phyloP scores from a whole-genome alignment of 2,113 vertebrate genomes.

The Zapornia atra region DNA sequence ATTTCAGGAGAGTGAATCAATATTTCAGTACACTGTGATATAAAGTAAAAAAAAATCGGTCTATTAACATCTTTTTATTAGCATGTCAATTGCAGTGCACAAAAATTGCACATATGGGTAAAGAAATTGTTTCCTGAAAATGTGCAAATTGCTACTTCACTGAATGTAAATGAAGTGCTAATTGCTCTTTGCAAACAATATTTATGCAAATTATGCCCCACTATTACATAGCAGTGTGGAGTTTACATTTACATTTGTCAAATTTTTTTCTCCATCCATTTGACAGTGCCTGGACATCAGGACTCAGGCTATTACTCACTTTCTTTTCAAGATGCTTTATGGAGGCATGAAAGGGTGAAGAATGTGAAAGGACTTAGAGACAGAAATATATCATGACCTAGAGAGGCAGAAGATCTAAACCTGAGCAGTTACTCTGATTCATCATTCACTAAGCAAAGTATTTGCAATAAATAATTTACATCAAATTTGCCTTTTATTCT shows the following conservation, averaged over 20 bases:
- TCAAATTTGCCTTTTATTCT: not conserved
- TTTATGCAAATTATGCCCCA: slow-evolving; percentile 74
- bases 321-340: slow-evolving; percentile 29
- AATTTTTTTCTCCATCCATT: slow-evolving; percentile 1
- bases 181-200: slow-evolving; percentile 78
- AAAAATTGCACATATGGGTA: slow-evolving; percentile 59
- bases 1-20: slow-evolving; percentile 61
- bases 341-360: not conserved
- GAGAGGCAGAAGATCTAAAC: slow-evolving; percentile 24
- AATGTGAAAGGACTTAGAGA: slow-evolving; percentile 22
- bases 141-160: slow-evolving; percentile 69
- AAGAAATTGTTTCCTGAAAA: slow-evolving; percentile 63
- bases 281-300: slow-evolving; percentile 42
- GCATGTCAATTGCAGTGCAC: slow-evolving; percentile 20
- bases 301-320: slow-evolving; percentile 13
- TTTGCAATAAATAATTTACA: slow-evolving; percentile 8
- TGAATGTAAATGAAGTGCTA: slow-evolving; percentile 75
- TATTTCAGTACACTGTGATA: slow-evolving; percentile 48
- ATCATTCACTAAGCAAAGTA: slow-evolving; percentile 35
- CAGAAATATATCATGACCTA: slow-evolving; percentile 33
- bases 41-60: slow-evolving; percentile 41
- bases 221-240: not conserved
- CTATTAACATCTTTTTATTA: slow-evolving; percentile 59
- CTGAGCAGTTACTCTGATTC: slow-evolving; percentile 35
- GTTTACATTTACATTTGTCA: not conserved